Percentiles rank a stretch among this genome's conserved stretches.
Conservation (phyloP, 1,140 invertebrate species). For the Hylyphantes graminicola region DNA sequence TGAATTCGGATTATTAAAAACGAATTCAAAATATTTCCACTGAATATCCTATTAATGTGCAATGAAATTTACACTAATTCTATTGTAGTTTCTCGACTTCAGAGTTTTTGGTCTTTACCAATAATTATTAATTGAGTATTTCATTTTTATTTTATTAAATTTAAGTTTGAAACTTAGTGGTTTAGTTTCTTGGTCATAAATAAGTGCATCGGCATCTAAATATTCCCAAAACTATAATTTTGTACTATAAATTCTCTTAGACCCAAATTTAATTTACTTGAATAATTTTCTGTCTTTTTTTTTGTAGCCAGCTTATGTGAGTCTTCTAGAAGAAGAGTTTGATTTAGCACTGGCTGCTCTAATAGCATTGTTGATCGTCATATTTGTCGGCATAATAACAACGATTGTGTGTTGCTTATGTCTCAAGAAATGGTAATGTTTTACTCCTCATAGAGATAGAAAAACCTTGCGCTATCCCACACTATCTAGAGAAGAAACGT, state of each 20-base stretch:
- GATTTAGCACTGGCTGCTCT: constrained; percentile 86
- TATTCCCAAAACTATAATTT: no score
- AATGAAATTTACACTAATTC: no score
- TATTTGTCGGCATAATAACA: constrained; percentile 86
- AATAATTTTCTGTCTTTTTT: not conserved
- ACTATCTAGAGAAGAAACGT: no score
- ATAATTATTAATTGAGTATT: not conserved
- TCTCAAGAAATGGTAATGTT: constrained; percentile 81
- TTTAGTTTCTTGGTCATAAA: not conserved
- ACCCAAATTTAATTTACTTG: not conserved
- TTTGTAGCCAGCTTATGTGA: constrained; percentile 59
- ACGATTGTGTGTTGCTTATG: constrained; percentile 90
- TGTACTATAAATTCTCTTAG: not conserved
- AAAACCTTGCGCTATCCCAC: no score
- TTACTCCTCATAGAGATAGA: no score
- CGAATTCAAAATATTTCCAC: no score
- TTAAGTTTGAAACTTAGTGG: not conserved
- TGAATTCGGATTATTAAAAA: no score
- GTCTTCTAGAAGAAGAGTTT: constrained; percentile 74
- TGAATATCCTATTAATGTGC: no score
- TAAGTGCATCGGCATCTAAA: no score
- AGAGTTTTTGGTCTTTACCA: no score
- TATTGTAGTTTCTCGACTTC: no score
- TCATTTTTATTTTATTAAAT: not conserved
- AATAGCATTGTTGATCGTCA: constrained; percentile 84